Evolutionary conservation across 1,140 invertebrate species (phyloP), one percentile per base, ranked within the genome.

Genomic region (Lepidurus apus): DNA sequence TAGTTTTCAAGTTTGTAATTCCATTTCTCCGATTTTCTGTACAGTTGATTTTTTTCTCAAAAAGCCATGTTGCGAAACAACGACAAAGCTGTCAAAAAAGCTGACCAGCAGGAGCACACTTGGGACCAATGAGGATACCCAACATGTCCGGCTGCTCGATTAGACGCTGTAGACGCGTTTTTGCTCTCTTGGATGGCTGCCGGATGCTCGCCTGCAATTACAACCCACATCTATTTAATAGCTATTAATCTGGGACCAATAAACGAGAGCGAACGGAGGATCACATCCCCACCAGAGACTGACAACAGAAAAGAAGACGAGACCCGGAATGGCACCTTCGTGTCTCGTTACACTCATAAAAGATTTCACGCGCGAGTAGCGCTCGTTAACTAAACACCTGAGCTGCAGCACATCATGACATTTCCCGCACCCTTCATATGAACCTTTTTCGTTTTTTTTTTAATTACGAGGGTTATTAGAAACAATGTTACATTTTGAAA

Each of bases 381-480:
- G 53, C 53, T 65, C 53, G 53, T 65, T 65, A 21, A 65, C 9
- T 17, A 21, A 65, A 65, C 53, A 65, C 53, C 53, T 65, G 53
- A 65, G 53, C 53, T 65, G 53, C 53, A 65, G 53, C 53, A 65
- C 53, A 65, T 65, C 53, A 65, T 65, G 53, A 65, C 53, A 65
- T 65, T 65, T 65, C 13, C 53, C 53, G 17, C n/a, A 65, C 53
- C 17, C 53, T 65, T 65, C 53, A 21, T 65, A 21, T 65, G 53
- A 21, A 9, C 53, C 17, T 65, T 65, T 65, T 17, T 65, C 53
- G 6, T 65, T 65, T 65, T 65, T 65, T 65, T 65, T 1, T 65
- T 65, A 65, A 65, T 65, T 65, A 65, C 53, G n/a, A 65, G 53
- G 53, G 53, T 65, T 21, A 65, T 65, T 65, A 65, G 53, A 65